Evolutionary conservation across 1,140 invertebrate species (phyloP).

Genomic region (Euborellia annulipes): DNA sequence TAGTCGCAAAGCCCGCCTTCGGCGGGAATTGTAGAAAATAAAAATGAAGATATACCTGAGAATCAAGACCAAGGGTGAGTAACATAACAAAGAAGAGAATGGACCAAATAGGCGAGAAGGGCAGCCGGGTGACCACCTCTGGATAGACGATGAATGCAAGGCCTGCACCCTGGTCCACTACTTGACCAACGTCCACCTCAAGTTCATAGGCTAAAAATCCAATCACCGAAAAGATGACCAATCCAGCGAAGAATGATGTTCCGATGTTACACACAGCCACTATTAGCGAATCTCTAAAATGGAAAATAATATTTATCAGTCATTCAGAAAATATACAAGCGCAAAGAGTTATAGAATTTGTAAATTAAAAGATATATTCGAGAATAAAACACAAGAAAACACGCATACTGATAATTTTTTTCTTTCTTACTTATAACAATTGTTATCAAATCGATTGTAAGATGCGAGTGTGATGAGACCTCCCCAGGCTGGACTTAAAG

Average conservation of each 20-base stretch:
- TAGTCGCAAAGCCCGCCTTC: too few relatives aligned
- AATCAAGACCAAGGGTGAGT: slow-evolving; percentile 58
- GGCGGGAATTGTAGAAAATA: too few relatives aligned
- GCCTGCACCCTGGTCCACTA: slow-evolving; percentile 62
- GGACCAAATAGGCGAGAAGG: slow-evolving; percentile 68
- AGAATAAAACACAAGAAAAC: too few relatives aligned
- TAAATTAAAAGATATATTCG: too few relatives aligned
- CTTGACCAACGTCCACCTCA: slow-evolving; percentile 48
- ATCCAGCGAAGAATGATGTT: slow-evolving; percentile 62
- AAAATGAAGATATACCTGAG: too few relatives aligned
- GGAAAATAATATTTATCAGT: too few relatives aligned
- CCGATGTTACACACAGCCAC: slow-evolving; percentile 59
- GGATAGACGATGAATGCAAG: slow-evolving; percentile 77
- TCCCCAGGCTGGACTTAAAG: slow-evolving; percentile 69
- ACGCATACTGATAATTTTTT: too few relatives aligned
- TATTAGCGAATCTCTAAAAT: slow-evolving; percentile 46
- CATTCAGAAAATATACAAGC: too few relatives aligned
- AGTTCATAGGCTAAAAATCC: slow-evolving; percentile 61
- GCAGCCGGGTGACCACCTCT: slow-evolving; percentile 64
- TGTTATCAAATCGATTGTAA: slow-evolving; percentile 66
- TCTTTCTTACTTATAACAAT: slow-evolving; percentile 63
- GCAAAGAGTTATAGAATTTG: too few relatives aligned
- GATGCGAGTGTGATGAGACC: slow-evolving; percentile 65
- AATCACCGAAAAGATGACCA: slow-evolving; percentile 64
- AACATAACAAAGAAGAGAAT: slow-evolving; percentile 75